Percentiles rank a stretch among this genome's conserved stretches.
Evolutionary conservation across 2,113 vertebrate genomes (phyloP).

Genomic region (Pantherophis guttatus): DNA sequence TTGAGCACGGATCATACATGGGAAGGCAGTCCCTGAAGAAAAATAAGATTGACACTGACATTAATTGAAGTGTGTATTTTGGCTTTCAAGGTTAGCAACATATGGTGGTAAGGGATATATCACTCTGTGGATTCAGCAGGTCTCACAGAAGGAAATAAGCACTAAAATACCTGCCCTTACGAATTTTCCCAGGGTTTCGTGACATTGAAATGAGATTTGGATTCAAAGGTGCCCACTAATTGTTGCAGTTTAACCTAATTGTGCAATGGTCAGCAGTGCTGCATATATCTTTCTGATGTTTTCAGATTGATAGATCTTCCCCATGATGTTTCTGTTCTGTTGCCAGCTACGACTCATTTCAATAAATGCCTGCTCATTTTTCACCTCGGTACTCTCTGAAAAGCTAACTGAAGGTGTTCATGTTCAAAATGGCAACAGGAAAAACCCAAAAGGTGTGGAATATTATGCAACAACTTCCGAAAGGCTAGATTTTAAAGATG

Average conservation of each 20-base stretch:
- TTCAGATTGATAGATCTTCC: constrained; percentile 3
- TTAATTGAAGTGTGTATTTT: neutral
- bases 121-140: neutral
- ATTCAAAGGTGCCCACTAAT: no score
- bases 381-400: constrained; percentile 17
- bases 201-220: neutral
- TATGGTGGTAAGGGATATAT: neutral
- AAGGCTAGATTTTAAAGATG: constrained; percentile 47
- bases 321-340: neutral
- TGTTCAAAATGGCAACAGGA: constrained; percentile 37
- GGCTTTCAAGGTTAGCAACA: neutral
- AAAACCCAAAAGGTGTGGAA: constrained; percentile 43
- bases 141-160: neutral
- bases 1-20: neutral
- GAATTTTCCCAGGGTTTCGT: neutral
- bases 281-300: constrained; percentile 21
- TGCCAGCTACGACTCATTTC: constrained; percentile 42
- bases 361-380: constrained; percentile 34
- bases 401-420: constrained; percentile 54
- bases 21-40: neutral
- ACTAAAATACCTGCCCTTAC: no score
- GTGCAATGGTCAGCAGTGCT: neutral
- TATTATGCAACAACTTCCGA: constrained; percentile 37
- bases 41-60: neutral
- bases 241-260: no score